Conservation (phyloP, 2,888 invertebrate genomes). For the Nipponacmea schrenckii region DNA sequence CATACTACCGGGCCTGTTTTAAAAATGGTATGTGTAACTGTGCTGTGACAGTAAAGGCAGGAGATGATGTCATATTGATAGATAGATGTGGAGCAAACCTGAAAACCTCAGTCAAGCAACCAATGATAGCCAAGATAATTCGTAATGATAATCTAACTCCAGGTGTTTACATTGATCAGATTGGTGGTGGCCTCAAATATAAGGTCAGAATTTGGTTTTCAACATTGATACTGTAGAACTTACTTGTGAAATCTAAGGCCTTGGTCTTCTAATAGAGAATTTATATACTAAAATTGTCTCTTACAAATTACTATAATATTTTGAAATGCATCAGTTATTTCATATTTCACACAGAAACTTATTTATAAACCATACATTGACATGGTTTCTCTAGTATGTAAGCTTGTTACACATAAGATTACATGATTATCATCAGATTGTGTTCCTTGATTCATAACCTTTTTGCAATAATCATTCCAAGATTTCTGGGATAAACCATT, state of each 20-base stretch:
- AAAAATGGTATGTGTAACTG: slow-evolving; percentile 39
- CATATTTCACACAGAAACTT: too few relatives aligned
- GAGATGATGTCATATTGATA: slow-evolving; percentile 46
- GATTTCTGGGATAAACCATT: too few relatives aligned
- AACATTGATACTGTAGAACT: neutral
- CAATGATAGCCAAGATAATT: slow-evolving; percentile 33
- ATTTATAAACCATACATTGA: too few relatives aligned
- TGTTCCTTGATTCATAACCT: too few relatives aligned
- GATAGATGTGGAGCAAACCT: slow-evolving; percentile 37
- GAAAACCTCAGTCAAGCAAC: slow-evolving; percentile 1
- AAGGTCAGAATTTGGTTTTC: slow-evolving; percentile 22
- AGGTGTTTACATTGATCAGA: slow-evolving; percentile 29
- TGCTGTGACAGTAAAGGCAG: slow-evolving; percentile 40
- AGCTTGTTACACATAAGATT: too few relatives aligned
- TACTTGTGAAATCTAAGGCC: neutral
- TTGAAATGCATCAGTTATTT: too few relatives aligned
- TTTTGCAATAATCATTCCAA: too few relatives aligned
- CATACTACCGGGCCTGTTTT: slow-evolving; percentile 20
- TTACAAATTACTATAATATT: neutral
- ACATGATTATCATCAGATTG: too few relatives aligned
- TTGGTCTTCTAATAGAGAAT: neutral
- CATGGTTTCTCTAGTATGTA: too few relatives aligned
- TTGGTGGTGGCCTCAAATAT: slow-evolving; percentile 34
- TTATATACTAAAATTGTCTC: neutral
- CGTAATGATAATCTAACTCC: slow-evolving; percentile 36